Evolutionary conservation across 2,888 invertebrate species (phyloP), one percentile per base, ranked within the genome.

Genomic region (Phania funesta): DNA sequence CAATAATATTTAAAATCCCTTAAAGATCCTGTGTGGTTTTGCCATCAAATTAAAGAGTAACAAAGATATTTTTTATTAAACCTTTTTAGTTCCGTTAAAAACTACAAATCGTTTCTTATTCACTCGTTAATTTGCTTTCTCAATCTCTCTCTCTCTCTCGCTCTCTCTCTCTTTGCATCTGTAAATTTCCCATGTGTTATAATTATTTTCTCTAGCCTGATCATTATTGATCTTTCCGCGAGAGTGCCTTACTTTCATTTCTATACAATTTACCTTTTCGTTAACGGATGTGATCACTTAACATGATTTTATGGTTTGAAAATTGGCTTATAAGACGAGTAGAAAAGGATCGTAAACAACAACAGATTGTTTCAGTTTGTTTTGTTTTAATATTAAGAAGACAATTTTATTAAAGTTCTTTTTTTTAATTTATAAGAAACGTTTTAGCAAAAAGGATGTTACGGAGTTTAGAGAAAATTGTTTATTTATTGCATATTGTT

Each of bases 231-330:
- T 58, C 38, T 58, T 58, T 46, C 58, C 8, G n/a, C 18, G 26
- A 11, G 44, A 38, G 13, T 38, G 4, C n/a, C 13, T 38, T 3
- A 38, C 13, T 11, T 11, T 38, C n/a, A 11, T 13, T 3, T 20
- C 13, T 35, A 2, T 18, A 32, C 9, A 8, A n/a, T 32, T 32
- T 32, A 32, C 32, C 7, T 44, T 22, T 60, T 52, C 58, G n/a
- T 75, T 68, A 56, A 86, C 86, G 87, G 86, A 86, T 88, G 86
- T 86, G 85, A 85, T 85, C 86, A 86, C 86, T 87, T 87, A 88
- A 89, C 86, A 85, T 86, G 87, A 88, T 89, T 89, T 87, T 86
- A 87, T 85, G 87, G 87, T 87, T 86, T 85, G 87, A 86, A 89
- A 88, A 88, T 89, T 88, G 89, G 86, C 86, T 88, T 87, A 87